Evolutionary conservation across 2,888 invertebrate genomes (phyloP).

Genomic region (Polymixis lichenea): DNA sequence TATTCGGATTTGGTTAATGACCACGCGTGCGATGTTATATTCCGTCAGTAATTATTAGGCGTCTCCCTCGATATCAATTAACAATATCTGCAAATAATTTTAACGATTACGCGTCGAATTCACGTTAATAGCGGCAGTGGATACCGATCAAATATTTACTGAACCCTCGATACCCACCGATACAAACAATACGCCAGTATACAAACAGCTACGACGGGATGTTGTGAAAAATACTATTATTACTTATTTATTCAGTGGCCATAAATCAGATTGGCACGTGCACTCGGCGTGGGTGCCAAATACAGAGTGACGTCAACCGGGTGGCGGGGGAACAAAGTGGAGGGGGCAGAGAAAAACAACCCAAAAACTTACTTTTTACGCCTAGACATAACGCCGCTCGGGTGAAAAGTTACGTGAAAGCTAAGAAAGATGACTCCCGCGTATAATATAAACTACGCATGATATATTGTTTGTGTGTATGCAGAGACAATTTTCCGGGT

Average conservation of each 20-base stretch:
- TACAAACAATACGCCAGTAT: conserved; percentile 66
- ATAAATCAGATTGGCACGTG: conserved; percentile 88
- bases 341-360: conserved; percentile 69
- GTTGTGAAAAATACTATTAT: conserved; percentile 74
- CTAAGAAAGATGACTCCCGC: conserved; percentile 77
- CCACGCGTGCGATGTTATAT: conserved; percentile 67
- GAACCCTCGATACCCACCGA: conserved; percentile 60
- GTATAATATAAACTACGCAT: conserved; percentile 80
- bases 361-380: conserved; percentile 79
- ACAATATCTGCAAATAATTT: conserved; percentile 80
- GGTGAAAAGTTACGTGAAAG: conserved; percentile 77
- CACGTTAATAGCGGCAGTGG: conserved; percentile 67
- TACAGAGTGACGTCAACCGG: conserved; percentile 68
- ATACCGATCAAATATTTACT: conserved; percentile 76
- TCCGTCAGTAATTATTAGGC: conserved; percentile 75
- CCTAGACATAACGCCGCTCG: conserved; percentile 73
- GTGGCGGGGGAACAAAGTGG: conserved; percentile 37
- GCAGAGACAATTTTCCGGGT: conserved; percentile 80
- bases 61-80: conserved; percentile 80
- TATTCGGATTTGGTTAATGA: conserved; percentile 80
- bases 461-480: conserved; percentile 78
- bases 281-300: conserved; percentile 73
- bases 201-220: conserved; percentile 66
- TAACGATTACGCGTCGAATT: conserved; percentile 76
- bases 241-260: conserved; percentile 85